Evolutionary conservation across 2,113 vertebrate genomes (phyloP), one percentile per base, ranked within the genome.

Genomic region (Bubo blakistoni): DNA sequence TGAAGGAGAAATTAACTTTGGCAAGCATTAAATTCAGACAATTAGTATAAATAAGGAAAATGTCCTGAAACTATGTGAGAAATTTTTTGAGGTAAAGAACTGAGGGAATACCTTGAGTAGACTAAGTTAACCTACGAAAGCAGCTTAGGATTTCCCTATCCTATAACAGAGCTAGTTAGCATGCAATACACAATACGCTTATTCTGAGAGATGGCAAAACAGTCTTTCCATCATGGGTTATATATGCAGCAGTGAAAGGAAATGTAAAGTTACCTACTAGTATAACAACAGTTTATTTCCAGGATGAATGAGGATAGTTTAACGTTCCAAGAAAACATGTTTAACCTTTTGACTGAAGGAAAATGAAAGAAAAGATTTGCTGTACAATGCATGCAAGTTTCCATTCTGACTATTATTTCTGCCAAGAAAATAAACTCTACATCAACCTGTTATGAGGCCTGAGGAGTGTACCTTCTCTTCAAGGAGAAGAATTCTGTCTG

Each of bases 351-450:
- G 88, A 88, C 59, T 85, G 42, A 73, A 65, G 32, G 69, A 84
- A 90, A 95, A 52, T 32, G 10, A 38, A 90, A 71, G 73, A 74
- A 74, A 94, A 90, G 30, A 79, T 80, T 59, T 92, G 14, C 36
- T 86, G 24, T 87, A 86, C n/a, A 82, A 87, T 80, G 66, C 44
- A 74, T 62, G 11, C 42, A 73, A 52, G 40, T 88, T 96, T 95
- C 91, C 17, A 58, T 73, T 47, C 49, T 2, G 4, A 30, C 38
- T 65, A 42, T 80, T 86, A 79, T 65, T 66, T 81, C 47, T 69
- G 90, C 91, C 94, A 96, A 94, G 89, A 83, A 96, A 97, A 93
- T 94, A 81, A 84, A 84, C 86, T 86, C 61, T 76, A 8, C 6
- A 5, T 92, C 95, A 95, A 74, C 80, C 38, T 92, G 73, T 92